phyloP scores from a whole-genome alignment of 2,113 vertebrate genomes.

The Oryzias javanicus region DNA sequence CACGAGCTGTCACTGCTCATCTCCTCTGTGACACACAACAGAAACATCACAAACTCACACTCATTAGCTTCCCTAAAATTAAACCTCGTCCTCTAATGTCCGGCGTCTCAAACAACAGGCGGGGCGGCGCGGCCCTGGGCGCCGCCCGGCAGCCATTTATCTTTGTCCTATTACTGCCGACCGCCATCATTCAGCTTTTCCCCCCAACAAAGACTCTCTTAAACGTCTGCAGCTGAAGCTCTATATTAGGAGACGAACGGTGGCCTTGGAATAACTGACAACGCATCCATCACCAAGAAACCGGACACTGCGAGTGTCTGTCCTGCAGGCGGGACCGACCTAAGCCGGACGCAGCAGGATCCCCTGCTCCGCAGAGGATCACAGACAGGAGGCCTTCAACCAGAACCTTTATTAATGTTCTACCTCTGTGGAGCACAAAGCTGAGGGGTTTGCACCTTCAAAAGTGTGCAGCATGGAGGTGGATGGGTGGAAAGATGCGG shows the following conservation, averaged over 20 bases:
- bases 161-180: constrained; percentile 47
- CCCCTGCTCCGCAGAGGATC: no score
- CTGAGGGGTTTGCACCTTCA: no score
- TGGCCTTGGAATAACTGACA: constrained; percentile 62
- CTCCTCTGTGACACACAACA: constrained; percentile 4
- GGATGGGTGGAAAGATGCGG: no score
- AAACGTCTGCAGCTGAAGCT: constrained; percentile 28
- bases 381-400: no score
- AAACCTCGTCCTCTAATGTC: constrained; percentile 31
- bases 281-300: constrained; percentile 49
- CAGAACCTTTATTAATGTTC: no score
- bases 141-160: constrained; percentile 20
- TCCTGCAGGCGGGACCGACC: not conserved
- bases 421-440: no score
- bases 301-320: constrained; percentile 31
- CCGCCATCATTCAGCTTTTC: constrained; percentile 29
- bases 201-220: constrained; percentile 20
- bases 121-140: not conserved
- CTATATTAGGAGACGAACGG: constrained; percentile 61
- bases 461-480: no score
- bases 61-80: constrained; percentile 13
- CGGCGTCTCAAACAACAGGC: not conserved
- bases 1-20: not conserved
- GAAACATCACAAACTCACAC: constrained; percentile 25
- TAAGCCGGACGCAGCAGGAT: not conserved